Evolutionary conservation across 2,888 invertebrate species (phyloP).

Genomic region (Phasia obesa): DNA sequence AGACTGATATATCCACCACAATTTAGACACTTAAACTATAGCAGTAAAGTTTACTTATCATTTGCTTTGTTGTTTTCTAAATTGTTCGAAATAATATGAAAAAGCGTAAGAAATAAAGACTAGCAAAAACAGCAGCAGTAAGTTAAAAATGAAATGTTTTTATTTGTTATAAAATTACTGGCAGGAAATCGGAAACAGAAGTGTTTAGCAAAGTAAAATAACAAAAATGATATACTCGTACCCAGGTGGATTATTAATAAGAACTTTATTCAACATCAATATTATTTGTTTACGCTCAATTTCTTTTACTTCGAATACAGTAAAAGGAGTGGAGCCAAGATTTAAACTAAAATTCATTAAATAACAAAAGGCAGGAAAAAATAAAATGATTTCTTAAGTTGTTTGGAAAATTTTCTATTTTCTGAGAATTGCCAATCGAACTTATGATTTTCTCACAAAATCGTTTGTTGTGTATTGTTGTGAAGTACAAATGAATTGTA

Average conservation of each 20-base stretch:
- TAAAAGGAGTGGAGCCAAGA: too few species aligned
- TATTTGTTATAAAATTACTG: constrained; percentile 46
- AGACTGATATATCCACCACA: not conserved
- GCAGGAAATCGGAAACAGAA: constrained; percentile 61
- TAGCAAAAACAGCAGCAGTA: not conserved
- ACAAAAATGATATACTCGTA: constrained; percentile 22
- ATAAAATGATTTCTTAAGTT: too few species aligned
- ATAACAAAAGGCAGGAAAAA: too few species aligned
- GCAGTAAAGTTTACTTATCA: constrained; percentile 15
- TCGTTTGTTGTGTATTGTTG: too few species aligned
- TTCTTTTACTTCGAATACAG: not conserved
- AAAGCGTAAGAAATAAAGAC: not conserved
- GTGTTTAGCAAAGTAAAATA: constrained; percentile 52
- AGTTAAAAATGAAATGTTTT: constrained; percentile 32
- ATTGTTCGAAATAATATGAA: constrained; percentile 41
- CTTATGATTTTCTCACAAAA: too few species aligned
- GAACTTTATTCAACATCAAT: constrained; percentile 31
- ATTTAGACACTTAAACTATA: not conserved
- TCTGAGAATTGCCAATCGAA: too few species aligned
- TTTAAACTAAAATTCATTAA: too few species aligned
- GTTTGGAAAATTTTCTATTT: too few species aligned
- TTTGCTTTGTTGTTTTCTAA: constrained; percentile 3
- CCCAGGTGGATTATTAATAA: constrained; percentile 35
- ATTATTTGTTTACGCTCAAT: too few species aligned
- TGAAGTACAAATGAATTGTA: too few species aligned